Base-by-base conservation (phyloP, 2,113 vertebrate species). In the Solea senegalensis region DNA sequence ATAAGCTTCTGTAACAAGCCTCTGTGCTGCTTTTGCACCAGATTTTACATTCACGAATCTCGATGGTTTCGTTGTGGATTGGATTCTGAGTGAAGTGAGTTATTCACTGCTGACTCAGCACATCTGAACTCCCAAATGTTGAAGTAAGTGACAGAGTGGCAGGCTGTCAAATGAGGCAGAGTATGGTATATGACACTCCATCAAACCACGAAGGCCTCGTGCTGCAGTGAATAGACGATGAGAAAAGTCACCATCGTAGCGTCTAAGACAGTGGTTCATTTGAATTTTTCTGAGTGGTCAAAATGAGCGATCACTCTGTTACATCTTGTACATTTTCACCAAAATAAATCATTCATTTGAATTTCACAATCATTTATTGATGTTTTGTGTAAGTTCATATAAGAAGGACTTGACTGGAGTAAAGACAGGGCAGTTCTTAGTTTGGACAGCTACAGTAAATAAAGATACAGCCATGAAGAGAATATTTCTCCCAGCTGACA, bases 111-210 rank as follows among this genome's bases (percentile, higher is more conserved):
- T 72, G 81, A 87, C 65, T 71, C 64, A 0, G 78, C 74, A 76
- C 70, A 65, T 85, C 13, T 5, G 5, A 55, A 55, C 79, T 62
- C 44, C n/a, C 51, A 55, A 69, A 76, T 73, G 27, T 54, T 74
- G 55, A 65, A 78, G 62, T 60, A 58, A 59, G 61, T 76, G 78
- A 80, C 78, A 82, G 82, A 78, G 68, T 48, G 48, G n/a, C 16
- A 5, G 43, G 55, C 16, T 65, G 65, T 74, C 63, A 65, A 73
- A 51, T 58, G 64, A 64, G 44, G 46, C 16, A 44, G 58, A 66
- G 49, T 57, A 27, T 52, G 72, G 75, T 54, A 61, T 57, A 26
- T 69, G 52, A 41, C 64, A 51, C 63, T 85, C 68, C 43, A 40
- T 76, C 65, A 81, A 74, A 65, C 59, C 21, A 14, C 14, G 62